phyloP scores from a whole-genome alignment of 2,888 invertebrate species.

The Philhelius pedissequus region DNA sequence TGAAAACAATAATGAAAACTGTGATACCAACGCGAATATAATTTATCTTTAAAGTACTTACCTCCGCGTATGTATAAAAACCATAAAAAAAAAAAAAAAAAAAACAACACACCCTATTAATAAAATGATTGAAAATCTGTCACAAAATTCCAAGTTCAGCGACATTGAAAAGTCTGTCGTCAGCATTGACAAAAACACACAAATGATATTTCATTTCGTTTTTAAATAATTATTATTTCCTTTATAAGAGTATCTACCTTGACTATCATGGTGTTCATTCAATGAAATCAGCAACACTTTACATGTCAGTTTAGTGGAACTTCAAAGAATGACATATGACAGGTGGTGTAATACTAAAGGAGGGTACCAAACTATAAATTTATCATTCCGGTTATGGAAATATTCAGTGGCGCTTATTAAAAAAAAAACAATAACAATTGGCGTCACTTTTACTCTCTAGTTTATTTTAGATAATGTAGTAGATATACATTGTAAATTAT shows the following conservation, averaged over 20 bases:
- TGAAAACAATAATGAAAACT: neutral
- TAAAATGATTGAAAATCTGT: constrained; percentile 15
- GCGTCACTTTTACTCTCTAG: constrained; percentile 48
- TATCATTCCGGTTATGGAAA: neutral
- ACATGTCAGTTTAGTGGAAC: constrained; percentile 11
- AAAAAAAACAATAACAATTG: neutral
- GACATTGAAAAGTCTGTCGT: constrained; percentile 22
- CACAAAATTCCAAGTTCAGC: constrained; percentile 11
- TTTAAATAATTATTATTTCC: neutral
- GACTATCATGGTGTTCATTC: neutral
- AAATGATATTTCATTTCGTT: neutral
- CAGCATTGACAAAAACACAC: constrained; percentile 25
- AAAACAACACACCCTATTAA: constrained; percentile 5
- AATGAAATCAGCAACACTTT: constrained; percentile 25
- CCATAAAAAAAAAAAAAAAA: neutral
- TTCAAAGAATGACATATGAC: constrained; percentile 29
- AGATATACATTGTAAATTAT: too few species aligned
- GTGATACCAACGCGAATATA: neutral
- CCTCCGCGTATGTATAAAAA: neutral
- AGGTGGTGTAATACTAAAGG: too few species aligned
- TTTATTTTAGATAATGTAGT: too few species aligned
- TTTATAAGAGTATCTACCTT: neutral
- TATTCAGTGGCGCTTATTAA: neutral
- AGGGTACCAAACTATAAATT: too few species aligned
- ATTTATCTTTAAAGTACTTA: neutral